Evolutionary conservation across 2,797 vertebrate genomes (phyloP), one percentile per base, ranked within the genome.

Genomic region (Pempheris klunzingeri): DNA sequence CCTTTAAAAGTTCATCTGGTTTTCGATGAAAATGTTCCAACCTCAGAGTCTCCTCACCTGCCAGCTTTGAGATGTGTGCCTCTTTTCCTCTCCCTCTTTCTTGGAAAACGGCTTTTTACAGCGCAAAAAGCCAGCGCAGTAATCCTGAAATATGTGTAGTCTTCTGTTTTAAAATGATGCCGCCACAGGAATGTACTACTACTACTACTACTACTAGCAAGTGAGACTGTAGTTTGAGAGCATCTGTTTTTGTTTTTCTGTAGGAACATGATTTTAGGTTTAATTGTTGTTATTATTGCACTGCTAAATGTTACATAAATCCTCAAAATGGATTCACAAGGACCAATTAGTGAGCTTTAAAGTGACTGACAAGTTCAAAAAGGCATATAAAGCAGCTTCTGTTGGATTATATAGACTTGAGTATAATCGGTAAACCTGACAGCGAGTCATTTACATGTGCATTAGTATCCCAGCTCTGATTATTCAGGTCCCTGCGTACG

Each of bases 1-100:
- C 68, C 64, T 87, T 60, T 9, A 3, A 76, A 65, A 64, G 80
- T 84, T 88, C 83, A 85, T 83, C 75, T 88, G 87, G 81, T 78
- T 84, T n/a, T 84, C 32, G 2, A 77, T 86, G 79, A 83, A 86
- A 32, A 52, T 64, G 57, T 78, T 87, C 69, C 77, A 64, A 59
- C 72, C 80, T 84, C 82, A 78, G 53, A 81, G 55, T 28, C 59
- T 66, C 22, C 30, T 86, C 79, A 88, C 84, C 86, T 87, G 86
- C 87, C 85, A 86, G 79, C 53, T 73, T 22, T 3, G 28, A 77
- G 80, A 78, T 43, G 41, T 64, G n/a, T 7, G 38, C 18, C 55
- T 46, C 43, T 58, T 54, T 44, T 7, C 38, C 38, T 32, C 53
- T 47, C 58, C n/a, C 36, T 73, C 41, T 30, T 44, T 78, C 55